Evolutionary conservation across 2,888 invertebrate species (phyloP), one percentile per base, ranked within the genome.

Genomic region (Yponomeuta cagnagella): DNA sequence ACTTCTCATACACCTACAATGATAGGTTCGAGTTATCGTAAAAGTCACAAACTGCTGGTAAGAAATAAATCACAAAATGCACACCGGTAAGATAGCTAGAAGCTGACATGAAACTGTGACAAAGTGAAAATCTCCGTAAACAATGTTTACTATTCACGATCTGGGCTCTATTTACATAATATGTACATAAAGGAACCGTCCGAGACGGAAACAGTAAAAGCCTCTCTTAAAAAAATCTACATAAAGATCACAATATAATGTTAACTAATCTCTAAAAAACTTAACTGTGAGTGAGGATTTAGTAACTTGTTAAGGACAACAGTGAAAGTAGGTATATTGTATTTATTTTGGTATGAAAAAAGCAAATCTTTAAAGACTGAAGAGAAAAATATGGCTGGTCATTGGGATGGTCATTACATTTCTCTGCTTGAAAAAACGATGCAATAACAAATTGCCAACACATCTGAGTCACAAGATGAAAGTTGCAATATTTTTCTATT

Each of bases 161-260:
- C 12, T 71, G 69, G 63, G 64, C n/a, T 58, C 66, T 75, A 74
- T 82, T 82, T 80, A 82, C 77, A 80, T 71, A 71, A 74, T 84
- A 84, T 85, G 78, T 85, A 86, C 86, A 86, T 78, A 81, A 76
- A 77, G 76, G 79, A 79, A 80, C 80, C 77, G 75, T 78, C 75
- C 74, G 76, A 80, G 80, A 79, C 74, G 78, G 79, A 80, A 74
- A 77, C 76, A 78, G 75, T 77, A 79, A 77, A 82, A 84, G 83
- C 83, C 82, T 82, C 83, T 80, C 79, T 73, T 75, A 74, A 75
- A 74, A 75, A 73, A 72, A 74, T 74, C 75, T 76, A 75, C 74
- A 74, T 75, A 77, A 70, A 81, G 77, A 79, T 79, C 80, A 80
- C 78, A 78, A 75, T 74, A 79, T 72, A 70, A 69, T 71, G 72